Percentiles rank a stretch among this genome's conserved stretches.
Conservation (phyloP, 2,888 invertebrate genomes). For the Sclerodermus sp. region DNA sequence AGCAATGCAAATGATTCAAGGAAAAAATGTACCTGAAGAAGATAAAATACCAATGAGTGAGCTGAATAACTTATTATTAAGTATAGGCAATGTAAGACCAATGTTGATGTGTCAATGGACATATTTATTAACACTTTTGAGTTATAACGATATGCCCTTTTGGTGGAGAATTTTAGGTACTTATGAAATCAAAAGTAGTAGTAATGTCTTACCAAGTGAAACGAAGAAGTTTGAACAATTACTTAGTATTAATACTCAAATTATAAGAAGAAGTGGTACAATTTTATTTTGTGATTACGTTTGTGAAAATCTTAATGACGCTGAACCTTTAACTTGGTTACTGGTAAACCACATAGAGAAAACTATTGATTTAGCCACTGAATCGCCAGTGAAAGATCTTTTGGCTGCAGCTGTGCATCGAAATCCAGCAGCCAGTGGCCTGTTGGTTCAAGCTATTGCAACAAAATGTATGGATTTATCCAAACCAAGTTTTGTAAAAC, state of each 20-base stretch:
- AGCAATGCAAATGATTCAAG: conserved; percentile 59
- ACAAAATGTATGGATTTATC: conserved; percentile 62
- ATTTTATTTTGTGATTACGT: conserved; percentile 80
- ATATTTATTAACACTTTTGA: conserved; percentile 73
- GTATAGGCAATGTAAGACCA: conserved; percentile 64
- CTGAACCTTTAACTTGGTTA: conserved; percentile 75
- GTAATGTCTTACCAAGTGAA: conserved; percentile 37
- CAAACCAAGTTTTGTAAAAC: conserved; percentile 71
- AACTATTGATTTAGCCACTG: conserved; percentile 66
- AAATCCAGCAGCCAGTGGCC: conserved; percentile 69
- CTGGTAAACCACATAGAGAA: conserved; percentile 73
- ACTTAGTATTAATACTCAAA: conserved; percentile 63
- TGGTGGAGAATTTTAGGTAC: conserved; percentile 68
- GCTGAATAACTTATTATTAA: conserved; percentile 64
- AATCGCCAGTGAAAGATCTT: conserved; percentile 69
- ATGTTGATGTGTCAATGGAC: conserved; percentile 77
- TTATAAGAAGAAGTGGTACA: conserved; percentile 69
- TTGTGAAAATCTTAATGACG: conserved; percentile 70
- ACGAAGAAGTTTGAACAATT: conserved; percentile 40
- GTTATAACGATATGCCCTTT: conserved; percentile 70
- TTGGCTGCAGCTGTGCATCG: conserved; percentile 64
- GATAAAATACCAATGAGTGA: conserved; percentile 62
- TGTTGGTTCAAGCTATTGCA: conserved; percentile 72
- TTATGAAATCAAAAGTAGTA: too few species aligned
- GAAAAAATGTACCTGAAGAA: conserved; percentile 36